Percentiles rank a stretch among this genome's conserved stretches.
These are phyloP conservation scores for Chalcosyrphus nemorum DNA, from an alignment of 2,888 invertebrate genomes.

Conservation along the genomic window DNA sequence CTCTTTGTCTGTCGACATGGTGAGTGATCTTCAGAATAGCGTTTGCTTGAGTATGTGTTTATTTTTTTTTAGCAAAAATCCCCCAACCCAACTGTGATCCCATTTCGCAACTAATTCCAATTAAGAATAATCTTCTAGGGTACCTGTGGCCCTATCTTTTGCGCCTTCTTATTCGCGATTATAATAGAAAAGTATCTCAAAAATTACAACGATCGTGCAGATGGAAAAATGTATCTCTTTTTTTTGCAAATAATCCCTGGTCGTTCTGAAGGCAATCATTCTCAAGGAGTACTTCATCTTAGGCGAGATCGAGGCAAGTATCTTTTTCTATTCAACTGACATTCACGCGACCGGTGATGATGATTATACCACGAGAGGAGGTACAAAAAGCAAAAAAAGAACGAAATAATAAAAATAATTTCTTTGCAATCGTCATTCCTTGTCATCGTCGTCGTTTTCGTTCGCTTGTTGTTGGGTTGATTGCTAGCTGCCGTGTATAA, in stretches of 20 bases:
- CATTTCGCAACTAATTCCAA: constrained; percentile 33
- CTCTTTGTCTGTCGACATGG: constrained; percentile 33
- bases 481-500: constrained; percentile 46
- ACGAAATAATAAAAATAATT: constrained; percentile 68
- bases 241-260: constrained; percentile 23
- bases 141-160: background rate
- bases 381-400: constrained; percentile 26
- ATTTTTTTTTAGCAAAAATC: background rate
- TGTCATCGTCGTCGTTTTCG: background rate
- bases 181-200: constrained; percentile 24
- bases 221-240: background rate
- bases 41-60: background rate
- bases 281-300: constrained; percentile 23
- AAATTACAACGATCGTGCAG: background rate
- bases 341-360: constrained; percentile 32
- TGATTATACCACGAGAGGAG: constrained; percentile 27
- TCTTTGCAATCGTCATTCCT: constrained; percentile 56
- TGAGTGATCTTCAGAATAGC: constrained; percentile 17
- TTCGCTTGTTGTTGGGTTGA: constrained; percentile 20
- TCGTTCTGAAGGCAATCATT: constrained; percentile 5
- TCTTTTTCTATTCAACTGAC: constrained; percentile 46
- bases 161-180: constrained; percentile 41
- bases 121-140: constrained; percentile 17
- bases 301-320: background rate
- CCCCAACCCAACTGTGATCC: background rate